phyloP scores from a whole-genome alignment of 2,888 invertebrate species.

The Apodemia zela region DNA sequence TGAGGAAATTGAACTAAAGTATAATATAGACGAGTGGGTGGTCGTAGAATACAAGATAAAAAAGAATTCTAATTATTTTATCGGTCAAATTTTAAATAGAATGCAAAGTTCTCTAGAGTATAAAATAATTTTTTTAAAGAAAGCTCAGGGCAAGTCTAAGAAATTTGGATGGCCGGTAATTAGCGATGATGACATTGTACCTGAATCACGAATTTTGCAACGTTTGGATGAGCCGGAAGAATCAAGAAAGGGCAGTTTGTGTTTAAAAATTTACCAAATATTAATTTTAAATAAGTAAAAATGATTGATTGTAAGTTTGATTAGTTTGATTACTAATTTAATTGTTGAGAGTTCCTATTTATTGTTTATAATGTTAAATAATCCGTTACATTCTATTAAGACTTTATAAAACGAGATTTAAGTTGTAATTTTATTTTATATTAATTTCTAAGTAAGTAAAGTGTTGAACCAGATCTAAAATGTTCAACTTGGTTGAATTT shows the following conservation, averaged over 20 bases:
- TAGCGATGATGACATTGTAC: neutral
- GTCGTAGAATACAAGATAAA: slow-evolving; percentile 2
- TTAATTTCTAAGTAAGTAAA: neutral
- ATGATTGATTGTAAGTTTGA: neutral
- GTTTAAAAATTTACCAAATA: neutral
- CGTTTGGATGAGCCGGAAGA: neutral
- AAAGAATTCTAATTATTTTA: slow-evolving; percentile 1
- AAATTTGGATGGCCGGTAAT: neutral
- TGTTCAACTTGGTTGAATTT: neutral
- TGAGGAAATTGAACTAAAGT: slow-evolving; percentile 1
- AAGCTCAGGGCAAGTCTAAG: neutral
- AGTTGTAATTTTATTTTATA: slow-evolving; percentile 3
- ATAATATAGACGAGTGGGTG: slow-evolving; percentile 5
- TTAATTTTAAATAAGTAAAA: neutral
- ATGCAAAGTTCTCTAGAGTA: slow-evolving; percentile 10
- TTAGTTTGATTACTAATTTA: slow-evolving; percentile 6
- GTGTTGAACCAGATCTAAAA: neutral
- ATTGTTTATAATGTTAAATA: slow-evolving; percentile 2
- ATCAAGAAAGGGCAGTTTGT: neutral
- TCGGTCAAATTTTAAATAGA: slow-evolving; percentile 4
- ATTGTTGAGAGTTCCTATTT: neutral
- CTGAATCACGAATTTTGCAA: neutral
- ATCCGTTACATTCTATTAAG: slow-evolving; percentile 2
- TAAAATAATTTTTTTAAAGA: neutral
- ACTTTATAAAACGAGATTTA: slow-evolving; percentile 2